A percentile compares a stretch with the other conserved stretches of the same genome.
Conservation (phyloP, 2,113 vertebrate genomes). For the Balaenoptera acutorostrata region DNA sequence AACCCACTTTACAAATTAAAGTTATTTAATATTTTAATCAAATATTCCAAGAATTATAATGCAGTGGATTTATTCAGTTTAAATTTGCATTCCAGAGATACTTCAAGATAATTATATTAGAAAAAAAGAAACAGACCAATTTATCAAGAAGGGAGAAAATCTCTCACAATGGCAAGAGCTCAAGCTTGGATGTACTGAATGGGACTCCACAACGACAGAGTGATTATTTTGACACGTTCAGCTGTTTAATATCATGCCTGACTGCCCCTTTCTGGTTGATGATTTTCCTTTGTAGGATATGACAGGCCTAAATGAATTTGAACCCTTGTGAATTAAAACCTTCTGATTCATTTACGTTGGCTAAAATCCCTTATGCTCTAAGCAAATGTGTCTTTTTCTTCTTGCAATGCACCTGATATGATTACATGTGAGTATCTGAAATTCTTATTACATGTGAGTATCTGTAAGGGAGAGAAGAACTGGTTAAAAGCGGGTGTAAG, state of each 20-base stretch:
- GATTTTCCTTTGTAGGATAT: conserved; percentile 76
- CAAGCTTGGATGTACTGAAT: conserved; percentile 43
- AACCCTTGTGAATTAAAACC: conserved; percentile 77
- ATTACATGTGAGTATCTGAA: not conserved
- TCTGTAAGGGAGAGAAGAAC: not conserved
- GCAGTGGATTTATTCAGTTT: conserved; percentile 13
- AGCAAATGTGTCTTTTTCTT: conserved; percentile 42
- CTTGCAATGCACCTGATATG: not conserved
- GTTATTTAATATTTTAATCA: conserved; percentile 24
- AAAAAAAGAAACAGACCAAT: conserved; percentile 41
- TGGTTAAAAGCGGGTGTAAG: not conserved
- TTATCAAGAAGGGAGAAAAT: conserved; percentile 59
- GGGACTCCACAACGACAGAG: conserved; percentile 48
- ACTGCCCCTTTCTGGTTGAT: conserved; percentile 74
- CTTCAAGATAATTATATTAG: conserved; percentile 37
- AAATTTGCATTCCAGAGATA: conserved; percentile 41
- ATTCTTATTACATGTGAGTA: not conserved
- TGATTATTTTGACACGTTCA: conserved; percentile 82
- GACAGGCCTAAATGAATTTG: conserved; percentile 77
- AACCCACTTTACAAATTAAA: conserved; percentile 37
- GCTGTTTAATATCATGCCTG: conserved; percentile 82
- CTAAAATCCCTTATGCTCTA: conserved; percentile 62
- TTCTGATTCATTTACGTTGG: conserved; percentile 70
- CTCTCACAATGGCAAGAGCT: conserved; percentile 51
- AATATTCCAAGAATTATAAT: conserved; percentile 37